phyloP scores from a whole-genome alignment of 2,113 vertebrate species.

The Caracal caracal region DNA sequence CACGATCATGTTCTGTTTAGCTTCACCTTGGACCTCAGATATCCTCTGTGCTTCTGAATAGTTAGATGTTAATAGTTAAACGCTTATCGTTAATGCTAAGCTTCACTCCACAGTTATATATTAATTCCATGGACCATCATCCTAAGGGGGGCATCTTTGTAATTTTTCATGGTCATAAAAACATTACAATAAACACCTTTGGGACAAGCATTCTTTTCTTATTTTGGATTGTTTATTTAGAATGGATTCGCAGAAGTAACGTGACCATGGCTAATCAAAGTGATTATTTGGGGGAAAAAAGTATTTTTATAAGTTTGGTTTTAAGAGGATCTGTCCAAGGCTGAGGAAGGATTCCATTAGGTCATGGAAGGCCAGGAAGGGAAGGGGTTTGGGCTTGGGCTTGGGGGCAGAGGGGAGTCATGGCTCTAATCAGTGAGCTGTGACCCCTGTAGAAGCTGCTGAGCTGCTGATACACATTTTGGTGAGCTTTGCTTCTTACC shows the following conservation, averaged over 20 bases:
- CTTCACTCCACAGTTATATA: neutral
- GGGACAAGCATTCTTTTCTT: neutral
- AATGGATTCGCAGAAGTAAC: neutral
- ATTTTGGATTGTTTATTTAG: neutral
- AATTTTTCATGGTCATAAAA: neutral
- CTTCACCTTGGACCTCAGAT: neutral
- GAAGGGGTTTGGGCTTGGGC: neutral
- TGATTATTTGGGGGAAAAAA: no score
- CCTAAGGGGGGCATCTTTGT: neutral
- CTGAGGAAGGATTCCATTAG: neutral
- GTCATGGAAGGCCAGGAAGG: neutral
- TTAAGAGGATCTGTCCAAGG: neutral
- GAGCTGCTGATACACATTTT: neutral
- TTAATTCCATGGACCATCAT: neutral
- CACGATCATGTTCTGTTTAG: neutral
- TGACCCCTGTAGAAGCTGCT: fast-evolving
- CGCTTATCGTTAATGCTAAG: neutral
- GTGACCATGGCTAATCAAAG: neutral
- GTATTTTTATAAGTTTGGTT: neutral
- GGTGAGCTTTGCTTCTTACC: neutral
- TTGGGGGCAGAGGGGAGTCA: no score
- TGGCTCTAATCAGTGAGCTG: no score
- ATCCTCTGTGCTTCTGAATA: neutral
- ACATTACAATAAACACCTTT: neutral
- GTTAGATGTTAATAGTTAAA: neutral